Evolutionary conservation across 2,113 vertebrate species (phyloP), one percentile per base, ranked within the genome.

Genomic region (Notarius quadriscutis): DNA sequence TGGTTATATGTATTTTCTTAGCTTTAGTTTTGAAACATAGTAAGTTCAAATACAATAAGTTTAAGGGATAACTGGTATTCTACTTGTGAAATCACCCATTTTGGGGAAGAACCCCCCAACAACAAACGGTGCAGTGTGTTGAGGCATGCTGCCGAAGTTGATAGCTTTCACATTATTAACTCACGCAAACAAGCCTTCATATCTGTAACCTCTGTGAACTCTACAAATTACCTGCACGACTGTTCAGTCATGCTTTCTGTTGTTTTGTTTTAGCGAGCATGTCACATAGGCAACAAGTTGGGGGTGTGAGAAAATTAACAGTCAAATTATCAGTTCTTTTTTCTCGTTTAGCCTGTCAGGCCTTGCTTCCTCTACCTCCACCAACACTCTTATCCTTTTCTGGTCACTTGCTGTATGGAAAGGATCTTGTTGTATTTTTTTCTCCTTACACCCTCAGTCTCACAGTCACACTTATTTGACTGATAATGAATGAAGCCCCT

Each of bases 251-350:
- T 77, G 71, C 81, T 86, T 81, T 5, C 20, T 80, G 62, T 58
- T 86, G 85, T 71, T 67, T 86, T 80, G 75, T 69, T 63, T 86
- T 30, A 20, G 27, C 57, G 27, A 27, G 1, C 7, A 58, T 79
- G 50, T 83, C 51, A 79, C 51, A 11, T 58, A 86, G 88, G 85
- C 58, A 84, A 86, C 80, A 72, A 74, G 75, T 55, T 34, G 50
- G 72, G 69, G 72, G 83, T 77, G 87, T 48, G 82, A 63, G 57
- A 53, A 18, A 84, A 84, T 57, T 7, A 3, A 48, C 50, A 75
- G 12, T 25, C n/a, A 75, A 50, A 74, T 60, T 75, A 74, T 12
- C 5, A 20, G 48, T 41, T 65, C 20, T n/a, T 80, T 80, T 65
- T 50, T 50, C 6, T 67, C 60, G n/a, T 1, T 74, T 2, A 15